Evolutionary conservation across 2,888 invertebrate species (phyloP).

Genomic region (Entomobrya multifasciata): DNA sequence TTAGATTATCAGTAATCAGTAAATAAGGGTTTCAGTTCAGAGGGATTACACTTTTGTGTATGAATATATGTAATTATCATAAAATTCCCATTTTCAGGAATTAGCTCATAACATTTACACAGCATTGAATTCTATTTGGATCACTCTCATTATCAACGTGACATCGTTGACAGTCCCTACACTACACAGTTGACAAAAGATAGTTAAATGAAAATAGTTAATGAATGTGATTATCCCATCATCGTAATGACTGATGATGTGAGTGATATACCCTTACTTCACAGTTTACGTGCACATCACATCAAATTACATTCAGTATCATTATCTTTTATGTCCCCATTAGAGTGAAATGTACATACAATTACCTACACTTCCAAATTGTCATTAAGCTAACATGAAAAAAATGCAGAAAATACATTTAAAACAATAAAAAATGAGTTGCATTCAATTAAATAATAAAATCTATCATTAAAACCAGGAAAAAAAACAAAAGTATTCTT

Average conservation of each 20-base stretch:
- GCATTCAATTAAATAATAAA: too few relatives aligned
- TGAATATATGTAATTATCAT: too few relatives aligned
- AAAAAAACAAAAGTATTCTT: background rate
- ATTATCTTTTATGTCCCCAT: slow-evolving; percentile 41
- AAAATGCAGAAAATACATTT: too few relatives aligned
- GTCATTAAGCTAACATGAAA: background rate
- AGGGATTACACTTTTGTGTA: too few relatives aligned
- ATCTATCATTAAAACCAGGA: background rate
- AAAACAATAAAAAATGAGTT: too few relatives aligned
- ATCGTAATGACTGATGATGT: background rate
- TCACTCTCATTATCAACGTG: too few relatives aligned
- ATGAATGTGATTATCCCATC: slow-evolving; percentile 19
- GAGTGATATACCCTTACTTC: too few relatives aligned
- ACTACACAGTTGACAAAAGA: slow-evolving; percentile 9
- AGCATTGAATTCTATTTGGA: too few relatives aligned
- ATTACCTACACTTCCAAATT: background rate
- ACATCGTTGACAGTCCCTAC: background rate
- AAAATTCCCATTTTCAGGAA: too few relatives aligned
- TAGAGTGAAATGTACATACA: background rate
- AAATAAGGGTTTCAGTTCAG: too few relatives aligned
- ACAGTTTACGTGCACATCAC: background rate
- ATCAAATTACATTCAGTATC: background rate
- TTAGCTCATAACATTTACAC: too few relatives aligned
- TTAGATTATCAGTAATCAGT: too few relatives aligned
- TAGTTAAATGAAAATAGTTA: background rate